Base-by-base conservation (phyloP, 2,888 invertebrate genomes). In the Thera obeliscata region DNA sequence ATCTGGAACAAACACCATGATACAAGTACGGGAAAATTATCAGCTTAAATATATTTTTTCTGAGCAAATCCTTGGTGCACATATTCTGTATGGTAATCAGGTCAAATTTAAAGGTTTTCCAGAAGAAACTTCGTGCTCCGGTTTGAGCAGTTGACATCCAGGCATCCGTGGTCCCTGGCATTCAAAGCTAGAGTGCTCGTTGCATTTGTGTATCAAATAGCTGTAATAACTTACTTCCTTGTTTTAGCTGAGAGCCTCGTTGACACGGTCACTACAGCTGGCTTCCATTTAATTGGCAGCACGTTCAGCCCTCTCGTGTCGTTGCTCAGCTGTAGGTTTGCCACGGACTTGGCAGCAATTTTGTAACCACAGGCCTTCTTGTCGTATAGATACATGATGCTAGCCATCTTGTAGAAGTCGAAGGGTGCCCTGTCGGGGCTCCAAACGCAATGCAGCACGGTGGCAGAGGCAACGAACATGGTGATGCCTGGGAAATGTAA, bases 311-410 rank as follows among this genome's bases (percentile, higher is more conserved):
- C 85, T 9, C 66, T 71, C 0, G 90, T 89, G 0, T 85, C 74
- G 56, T 87, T 88, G 49, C 80, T 82, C 2, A 91, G 80, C 1
- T 74, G 70, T 1, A 90, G 62, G 49, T 85, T 83, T 1, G 71
- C 66, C 1, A 87, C 75, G 1, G 77, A 63, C 2, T 77, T 79
- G 0, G 76, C 69, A 0, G 72, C 70, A 2, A 72, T 63, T 1
- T 83, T 63, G 2, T 81, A 76, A 0, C 83, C 85, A 49, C 92
- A 92, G 0, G 84, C 84, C 0, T 79, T 66, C 1, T 81, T 80
- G 58, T 92, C 91, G 68, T 86, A 91, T 2, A 92, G 76, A 64
- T 92, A 92, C 90, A 91, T 91, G 61, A 91, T 84, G 4, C 90
- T 84, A 1, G 78, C 76, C 2, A 92, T 74, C 64, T 87, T 89